Conservation (phyloP, 1,140 invertebrate genomes). For the Eciton burchellii region DNA sequence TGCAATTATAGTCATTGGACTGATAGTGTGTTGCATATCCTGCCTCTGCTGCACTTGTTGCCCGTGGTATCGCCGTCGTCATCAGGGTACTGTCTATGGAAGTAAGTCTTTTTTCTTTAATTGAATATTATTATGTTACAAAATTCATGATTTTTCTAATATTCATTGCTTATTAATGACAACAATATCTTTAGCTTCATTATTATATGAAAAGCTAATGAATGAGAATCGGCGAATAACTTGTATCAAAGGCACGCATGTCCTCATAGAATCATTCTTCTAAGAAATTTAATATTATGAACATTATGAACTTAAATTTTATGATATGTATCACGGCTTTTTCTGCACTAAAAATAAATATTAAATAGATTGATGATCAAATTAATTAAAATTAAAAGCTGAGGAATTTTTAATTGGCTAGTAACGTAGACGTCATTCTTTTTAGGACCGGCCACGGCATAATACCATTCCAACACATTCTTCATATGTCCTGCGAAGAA, state of each 20-base stretch:
- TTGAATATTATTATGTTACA: background rate
- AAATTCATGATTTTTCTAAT: background rate
- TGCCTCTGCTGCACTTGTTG: constrained; percentile 81
- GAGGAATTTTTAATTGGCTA: constrained; percentile 6
- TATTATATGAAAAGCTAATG: too few species aligned
- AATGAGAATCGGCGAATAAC: background rate
- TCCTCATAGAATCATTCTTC: background rate
- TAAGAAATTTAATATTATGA: background rate
- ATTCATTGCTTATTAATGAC: background rate
- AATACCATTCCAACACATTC: constrained; percentile 63
- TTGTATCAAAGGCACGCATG: constrained; percentile 37
- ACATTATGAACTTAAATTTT: background rate
- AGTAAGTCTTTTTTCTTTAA: constrained; percentile 68
- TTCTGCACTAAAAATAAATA: background rate
- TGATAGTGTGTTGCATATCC: constrained; percentile 76
- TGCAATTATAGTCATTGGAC: constrained; percentile 41
- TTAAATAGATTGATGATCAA: constrained; percentile 13
- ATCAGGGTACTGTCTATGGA: constrained; percentile 79
- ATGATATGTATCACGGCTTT: background rate
- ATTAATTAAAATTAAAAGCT: background rate
- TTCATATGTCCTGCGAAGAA: constrained; percentile 49
- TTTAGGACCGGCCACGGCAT: constrained; percentile 73
- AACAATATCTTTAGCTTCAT: constrained; percentile 9
- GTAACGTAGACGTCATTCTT: constrained; percentile 69
- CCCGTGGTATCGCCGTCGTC: constrained; percentile 79